Conservation (phyloP, 2,113 vertebrate species). For the Gallinago jamesoni region DNA sequence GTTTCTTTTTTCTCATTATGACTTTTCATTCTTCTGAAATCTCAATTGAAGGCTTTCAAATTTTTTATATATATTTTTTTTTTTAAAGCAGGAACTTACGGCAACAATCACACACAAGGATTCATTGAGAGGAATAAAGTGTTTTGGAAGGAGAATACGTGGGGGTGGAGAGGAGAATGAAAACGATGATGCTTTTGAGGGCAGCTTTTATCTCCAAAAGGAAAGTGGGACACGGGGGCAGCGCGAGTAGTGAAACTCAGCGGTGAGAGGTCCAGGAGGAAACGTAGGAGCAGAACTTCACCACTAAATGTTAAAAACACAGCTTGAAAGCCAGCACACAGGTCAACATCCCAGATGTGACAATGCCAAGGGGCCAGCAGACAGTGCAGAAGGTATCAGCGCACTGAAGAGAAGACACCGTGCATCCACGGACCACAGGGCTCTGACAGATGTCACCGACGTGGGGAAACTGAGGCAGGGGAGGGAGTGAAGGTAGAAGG, state of each 20-base stretch:
- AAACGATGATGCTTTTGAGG: background rate
- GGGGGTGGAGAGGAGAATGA: background rate
- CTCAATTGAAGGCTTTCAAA: background rate
- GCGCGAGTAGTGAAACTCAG: rapidly evolving
- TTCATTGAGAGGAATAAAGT: background rate
- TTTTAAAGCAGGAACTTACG: background rate
- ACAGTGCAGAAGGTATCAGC: background rate
- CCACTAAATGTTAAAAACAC: background rate
- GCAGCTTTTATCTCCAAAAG: background rate
- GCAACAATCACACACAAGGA: background rate
- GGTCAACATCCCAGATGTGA: rapidly evolving
- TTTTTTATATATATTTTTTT: too few relatives aligned
- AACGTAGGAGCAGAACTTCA: rapidly evolving
- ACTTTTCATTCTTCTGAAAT: background rate
- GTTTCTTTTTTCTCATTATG: background rate
- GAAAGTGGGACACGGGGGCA: background rate
- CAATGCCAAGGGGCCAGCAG: rapidly evolving
- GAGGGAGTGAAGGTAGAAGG: rapidly evolving
- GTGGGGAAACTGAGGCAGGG: background rate
- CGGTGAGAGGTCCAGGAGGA: background rate
- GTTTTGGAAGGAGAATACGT: background rate
- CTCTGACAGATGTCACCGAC: rapidly evolving
- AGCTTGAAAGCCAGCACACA: background rate
- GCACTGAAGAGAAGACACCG: too few relatives aligned
- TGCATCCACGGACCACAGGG: rapidly evolving